These are phyloP conservation scores for Rhopalosiphum padi DNA, from an alignment of 1,140 invertebrate species.

Conservation along the genomic window DNA sequence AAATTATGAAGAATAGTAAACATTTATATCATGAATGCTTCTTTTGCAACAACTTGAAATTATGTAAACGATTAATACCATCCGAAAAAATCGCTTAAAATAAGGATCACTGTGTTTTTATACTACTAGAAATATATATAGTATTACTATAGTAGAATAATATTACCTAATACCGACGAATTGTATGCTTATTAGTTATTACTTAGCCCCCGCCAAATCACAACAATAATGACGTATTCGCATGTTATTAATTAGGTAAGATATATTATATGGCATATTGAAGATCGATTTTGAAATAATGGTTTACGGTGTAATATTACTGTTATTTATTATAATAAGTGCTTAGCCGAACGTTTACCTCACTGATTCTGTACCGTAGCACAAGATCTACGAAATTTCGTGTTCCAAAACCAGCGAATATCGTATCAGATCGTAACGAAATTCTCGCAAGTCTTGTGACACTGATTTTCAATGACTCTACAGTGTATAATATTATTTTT, in stretches of 20 bases:
- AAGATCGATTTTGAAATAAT: not conserved
- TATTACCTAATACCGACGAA: too few species aligned
- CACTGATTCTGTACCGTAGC: too few species aligned
- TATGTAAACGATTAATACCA: too few species aligned
- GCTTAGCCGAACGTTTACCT: not conserved
- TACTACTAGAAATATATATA: too few species aligned
- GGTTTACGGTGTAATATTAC: not conserved
- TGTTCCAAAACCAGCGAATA: not conserved
- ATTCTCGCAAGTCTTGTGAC: not conserved
- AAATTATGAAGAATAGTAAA: not conserved
- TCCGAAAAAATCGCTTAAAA: too few species aligned
- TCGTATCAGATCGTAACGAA: not conserved
- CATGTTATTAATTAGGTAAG: not conserved
- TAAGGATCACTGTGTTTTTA: too few species aligned
- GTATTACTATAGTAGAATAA: too few species aligned
- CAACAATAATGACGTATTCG: not conserved
- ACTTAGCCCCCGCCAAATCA: not conserved
- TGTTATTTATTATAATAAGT: too few species aligned
- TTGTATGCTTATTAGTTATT: not conserved
- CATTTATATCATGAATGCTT: too few species aligned
- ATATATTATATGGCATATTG: not conserved
- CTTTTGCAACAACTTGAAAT: too few species aligned
- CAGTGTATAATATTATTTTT: not conserved
- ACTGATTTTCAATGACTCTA: not conserved
- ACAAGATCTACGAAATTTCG: not conserved